Evolutionary conservation across 2,888 invertebrate genomes (phyloP).

Genomic region (Oeneis ivallda): DNA sequence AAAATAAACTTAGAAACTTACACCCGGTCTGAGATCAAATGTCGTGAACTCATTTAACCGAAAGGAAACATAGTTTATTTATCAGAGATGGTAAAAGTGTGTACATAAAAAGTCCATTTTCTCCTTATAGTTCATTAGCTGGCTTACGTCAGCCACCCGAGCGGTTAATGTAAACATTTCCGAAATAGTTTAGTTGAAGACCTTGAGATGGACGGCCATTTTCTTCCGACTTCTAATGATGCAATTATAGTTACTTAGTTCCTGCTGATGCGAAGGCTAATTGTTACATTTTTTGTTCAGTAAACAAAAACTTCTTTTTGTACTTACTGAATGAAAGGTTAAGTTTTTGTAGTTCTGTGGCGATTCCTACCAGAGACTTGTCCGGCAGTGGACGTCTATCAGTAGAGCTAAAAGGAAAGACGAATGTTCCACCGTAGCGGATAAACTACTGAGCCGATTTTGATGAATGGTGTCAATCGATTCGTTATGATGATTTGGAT

Average conservation of each 20-base stretch:
- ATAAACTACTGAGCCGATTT: no score
- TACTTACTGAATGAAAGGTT: not conserved
- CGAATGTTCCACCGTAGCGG: no score
- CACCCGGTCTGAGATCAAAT: not conserved
- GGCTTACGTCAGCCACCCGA: conserved; percentile 6
- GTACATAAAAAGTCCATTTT: conserved; percentile 9
- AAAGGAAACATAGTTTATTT: not conserved
- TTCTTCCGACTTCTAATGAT: conserved; percentile 10
- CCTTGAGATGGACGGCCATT: not conserved
- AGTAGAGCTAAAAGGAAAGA: no score
- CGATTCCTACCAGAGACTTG: no score
- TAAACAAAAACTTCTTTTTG: not conserved
- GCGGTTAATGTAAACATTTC: conserved; percentile 15
- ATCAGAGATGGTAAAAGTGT: not conserved
- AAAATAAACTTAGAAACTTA: no score
- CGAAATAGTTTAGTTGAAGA: conserved; percentile 10
- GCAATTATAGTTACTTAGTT: conserved; percentile 1
- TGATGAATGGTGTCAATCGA: no score
- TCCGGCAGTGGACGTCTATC: no score
- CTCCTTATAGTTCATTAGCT: conserved; percentile 7
- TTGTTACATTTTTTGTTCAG: not conserved
- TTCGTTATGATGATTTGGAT: no score
- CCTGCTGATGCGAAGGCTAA: not conserved
- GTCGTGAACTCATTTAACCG: not conserved
- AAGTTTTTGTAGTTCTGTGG: no score